Evolutionary conservation across 2,888 invertebrate genomes (phyloP).

Genomic region (Melipona bicolor): DNA sequence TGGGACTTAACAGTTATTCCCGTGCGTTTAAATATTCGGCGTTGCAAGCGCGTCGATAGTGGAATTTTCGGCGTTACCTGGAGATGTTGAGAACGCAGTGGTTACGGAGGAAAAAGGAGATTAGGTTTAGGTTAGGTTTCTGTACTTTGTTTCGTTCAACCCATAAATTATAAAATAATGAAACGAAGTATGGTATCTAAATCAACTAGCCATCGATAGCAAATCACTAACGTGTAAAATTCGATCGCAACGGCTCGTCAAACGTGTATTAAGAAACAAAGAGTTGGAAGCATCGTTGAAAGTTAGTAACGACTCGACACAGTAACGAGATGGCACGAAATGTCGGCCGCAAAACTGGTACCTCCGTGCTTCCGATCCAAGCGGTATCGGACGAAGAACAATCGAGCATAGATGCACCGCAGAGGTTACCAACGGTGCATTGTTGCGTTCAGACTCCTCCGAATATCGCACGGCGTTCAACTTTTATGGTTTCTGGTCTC

Average conservation of each 20-base stretch:
- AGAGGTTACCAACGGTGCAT: slow-evolving; percentile 1
- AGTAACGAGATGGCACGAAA: not conserved
- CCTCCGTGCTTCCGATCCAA: not conserved
- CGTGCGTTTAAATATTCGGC: not conserved
- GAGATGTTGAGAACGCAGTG: not conserved
- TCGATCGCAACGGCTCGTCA: not conserved
- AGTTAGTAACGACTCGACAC: not conserved
- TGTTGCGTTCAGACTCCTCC: slow-evolving; percentile 17
- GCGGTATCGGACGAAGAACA: slow-evolving; percentile 18
- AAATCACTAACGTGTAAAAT: not conserved
- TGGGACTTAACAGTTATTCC: not conserved
- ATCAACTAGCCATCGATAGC: not conserved
- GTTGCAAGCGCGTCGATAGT: not conserved
- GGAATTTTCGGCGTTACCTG: not conserved
- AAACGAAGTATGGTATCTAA: not conserved
- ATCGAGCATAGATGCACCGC: slow-evolving; percentile 1
- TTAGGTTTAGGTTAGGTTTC: too few species aligned
- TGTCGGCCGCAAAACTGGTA: not conserved
- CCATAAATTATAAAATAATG: too few species aligned
- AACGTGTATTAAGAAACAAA: not conserved
- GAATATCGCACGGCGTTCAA: slow-evolving; percentile 38
- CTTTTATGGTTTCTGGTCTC: slow-evolving; percentile 16
- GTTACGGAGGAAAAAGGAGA: not conserved
- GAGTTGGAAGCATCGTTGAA: not conserved
- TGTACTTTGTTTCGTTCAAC: too few species aligned